Evolutionary conservation across 2,797 vertebrate genomes (phyloP), one percentile per base, ranked within the genome.

Genomic region (Phoebastria nigripes): DNA sequence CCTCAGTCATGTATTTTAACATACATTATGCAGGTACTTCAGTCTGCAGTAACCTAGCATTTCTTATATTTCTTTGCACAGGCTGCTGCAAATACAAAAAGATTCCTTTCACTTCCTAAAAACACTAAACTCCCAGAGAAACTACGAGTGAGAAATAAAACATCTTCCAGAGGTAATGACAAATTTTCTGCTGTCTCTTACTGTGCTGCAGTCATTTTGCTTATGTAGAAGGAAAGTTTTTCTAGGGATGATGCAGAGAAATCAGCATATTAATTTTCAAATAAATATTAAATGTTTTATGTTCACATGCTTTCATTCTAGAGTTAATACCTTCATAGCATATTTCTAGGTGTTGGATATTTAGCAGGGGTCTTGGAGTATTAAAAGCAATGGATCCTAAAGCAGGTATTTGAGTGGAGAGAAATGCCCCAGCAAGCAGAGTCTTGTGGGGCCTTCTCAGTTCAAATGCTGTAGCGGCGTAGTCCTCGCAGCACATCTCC

Each of bases 31-130:
- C 37, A 61, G 59, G 29, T 83, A 63, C 56, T 78, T 77, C 37
- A 35, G 19, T 54, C 71, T 94, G 29, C 54, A 54, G 21, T 62
- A 54, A 59, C 15, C 77, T 85, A 86, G 81, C 47, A 31, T 46
- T 87, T 76, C 42, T 74, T 82, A 5, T 29, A 39, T 89, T 85
- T 96, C 62, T 91, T 93, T 83, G 47, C 39, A 72, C 94, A 99
- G 99, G 98, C 78, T 97, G 94, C 97, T 95, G 98, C 94, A 94
- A 98, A 63, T 98, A 98, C 98, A 97, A 98, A 98, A 97, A 96
- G 98, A 65, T 98, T 98, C 85, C 97, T 99, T 94, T 99, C 99
- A n/a, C 98, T 99, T 96, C 99, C 99, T 94, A 98, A 98, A 96
- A 99, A 99, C 66, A 98, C 99, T 87, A 99, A 98, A 94, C 98